Evolutionary conservation across 2,888 invertebrate species (phyloP).

Genomic region (Andrena minutula): DNA sequence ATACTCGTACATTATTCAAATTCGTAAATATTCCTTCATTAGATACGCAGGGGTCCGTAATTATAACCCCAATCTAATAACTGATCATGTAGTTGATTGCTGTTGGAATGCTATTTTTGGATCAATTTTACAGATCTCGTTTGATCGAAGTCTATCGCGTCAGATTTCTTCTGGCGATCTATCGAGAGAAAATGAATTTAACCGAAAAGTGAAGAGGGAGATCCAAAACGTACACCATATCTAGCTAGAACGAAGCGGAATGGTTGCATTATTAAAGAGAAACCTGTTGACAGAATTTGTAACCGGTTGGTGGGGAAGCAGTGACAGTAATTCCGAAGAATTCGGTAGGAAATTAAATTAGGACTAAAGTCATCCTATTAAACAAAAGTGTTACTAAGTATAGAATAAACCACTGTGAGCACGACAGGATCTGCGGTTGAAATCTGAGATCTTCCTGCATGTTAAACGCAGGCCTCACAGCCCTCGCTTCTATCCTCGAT

Average conservation of each 20-base stretch:
- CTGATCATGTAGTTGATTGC: too few species aligned
- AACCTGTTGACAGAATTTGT: not conserved
- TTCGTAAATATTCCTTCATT: too few species aligned
- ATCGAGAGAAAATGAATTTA: not conserved
- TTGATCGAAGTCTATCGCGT: too few species aligned
- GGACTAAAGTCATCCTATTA: constrained; percentile 1
- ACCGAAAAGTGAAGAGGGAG: constrained; percentile 6
- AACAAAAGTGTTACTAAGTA: constrained; percentile 51
- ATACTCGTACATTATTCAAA: too few species aligned
- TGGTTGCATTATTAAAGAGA: constrained; percentile 33
- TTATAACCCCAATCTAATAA: too few species aligned
- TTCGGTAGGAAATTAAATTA: constrained; percentile 41
- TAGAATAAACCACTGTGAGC: not conserved
- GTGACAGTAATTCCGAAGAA: constrained; percentile 23
- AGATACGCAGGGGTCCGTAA: too few species aligned
- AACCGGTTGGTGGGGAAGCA: constrained; percentile 20
- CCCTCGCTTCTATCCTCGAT: constrained; percentile 25
- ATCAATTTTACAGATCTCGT: too few species aligned
- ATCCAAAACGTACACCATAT: constrained; percentile 3
- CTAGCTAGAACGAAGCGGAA: not conserved
- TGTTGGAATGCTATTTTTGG: too few species aligned
- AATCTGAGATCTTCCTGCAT: constrained; percentile 42
- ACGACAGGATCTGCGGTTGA: constrained; percentile 32
- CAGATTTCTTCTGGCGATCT: too few species aligned
- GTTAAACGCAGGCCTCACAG: constrained; percentile 18